Conservation (phyloP, 1,140 invertebrate species). For the Fopius arisanus region DNA sequence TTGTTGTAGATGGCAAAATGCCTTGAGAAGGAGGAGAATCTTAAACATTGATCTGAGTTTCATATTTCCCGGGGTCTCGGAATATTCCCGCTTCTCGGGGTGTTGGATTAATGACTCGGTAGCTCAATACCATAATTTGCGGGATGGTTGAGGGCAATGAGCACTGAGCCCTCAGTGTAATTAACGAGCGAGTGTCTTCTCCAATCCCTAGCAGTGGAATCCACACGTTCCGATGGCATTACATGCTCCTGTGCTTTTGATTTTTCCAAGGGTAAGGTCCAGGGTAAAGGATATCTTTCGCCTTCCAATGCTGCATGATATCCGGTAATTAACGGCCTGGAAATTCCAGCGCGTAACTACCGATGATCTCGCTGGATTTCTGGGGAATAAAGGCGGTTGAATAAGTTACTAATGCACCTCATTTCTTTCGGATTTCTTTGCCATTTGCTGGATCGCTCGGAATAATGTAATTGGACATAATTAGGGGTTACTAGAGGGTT, state of each 20-base stretch:
- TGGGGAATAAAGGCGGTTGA: neutral
- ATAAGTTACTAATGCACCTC: neutral
- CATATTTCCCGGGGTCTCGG: constrained; percentile 9
- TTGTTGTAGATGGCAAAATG: no score
- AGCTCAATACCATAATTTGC: constrained; percentile 27
- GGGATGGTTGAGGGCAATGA: neutral
- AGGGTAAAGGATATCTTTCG: neutral
- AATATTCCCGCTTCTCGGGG: neutral
- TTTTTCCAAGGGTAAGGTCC: constrained; percentile 18
- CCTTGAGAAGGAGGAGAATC: no score
- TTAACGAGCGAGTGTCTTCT: neutral
- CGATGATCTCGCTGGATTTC: constrained; percentile 1
- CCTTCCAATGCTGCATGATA: constrained; percentile 16
- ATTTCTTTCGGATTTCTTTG: neutral
- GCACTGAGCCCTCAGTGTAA: neutral
- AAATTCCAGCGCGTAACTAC: constrained; percentile 19
- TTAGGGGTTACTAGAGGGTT: no score
- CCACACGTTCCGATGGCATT: constrained; percentile 27
- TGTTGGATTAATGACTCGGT: constrained; percentile 26
- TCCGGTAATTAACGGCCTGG: constrained; percentile 29
- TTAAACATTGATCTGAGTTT: neutral
- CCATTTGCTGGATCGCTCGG: neutral
- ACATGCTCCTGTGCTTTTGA: constrained; percentile 29
- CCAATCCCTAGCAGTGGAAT: constrained; percentile 4
- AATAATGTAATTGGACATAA: neutral